These are phyloP conservation scores for Rhinogobio ventralis DNA, from an alignment of 2,797 vertebrate genomes.

Conservation along the genomic window DNA sequence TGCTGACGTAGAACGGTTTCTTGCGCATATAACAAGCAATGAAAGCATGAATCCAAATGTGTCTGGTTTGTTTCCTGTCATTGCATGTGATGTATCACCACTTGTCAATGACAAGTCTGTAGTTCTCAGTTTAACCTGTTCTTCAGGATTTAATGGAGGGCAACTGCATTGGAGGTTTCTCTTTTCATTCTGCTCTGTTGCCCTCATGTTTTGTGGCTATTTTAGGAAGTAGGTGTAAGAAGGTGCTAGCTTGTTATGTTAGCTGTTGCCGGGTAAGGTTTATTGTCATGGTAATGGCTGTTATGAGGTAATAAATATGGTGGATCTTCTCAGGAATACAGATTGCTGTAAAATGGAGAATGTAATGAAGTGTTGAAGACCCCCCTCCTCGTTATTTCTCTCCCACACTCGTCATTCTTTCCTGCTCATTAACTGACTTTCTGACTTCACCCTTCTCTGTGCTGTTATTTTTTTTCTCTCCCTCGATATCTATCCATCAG, in stretches of 20 bases:
- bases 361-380: slow-evolving; percentile 40
- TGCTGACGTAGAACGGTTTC: not conserved
- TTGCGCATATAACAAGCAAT: slow-evolving; percentile 8
- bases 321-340: slow-evolving; percentile 16
- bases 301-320: slow-evolving; percentile 36
- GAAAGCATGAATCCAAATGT: not conserved
- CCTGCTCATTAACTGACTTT: slow-evolving; percentile 40
- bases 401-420: slow-evolving; percentile 16
- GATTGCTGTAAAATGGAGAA: slow-evolving; percentile 24
- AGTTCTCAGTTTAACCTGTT: slow-evolving; percentile 16
- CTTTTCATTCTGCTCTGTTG: slow-evolving; percentile 9
- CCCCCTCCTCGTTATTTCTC: slow-evolving; percentile 1
- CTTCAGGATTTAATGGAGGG: slow-evolving; percentile 3
- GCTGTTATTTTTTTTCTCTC: slow-evolving; percentile 12
- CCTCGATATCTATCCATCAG: slow-evolving; percentile 23
- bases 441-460: slow-evolving; percentile 23
- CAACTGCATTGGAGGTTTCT: not conserved
- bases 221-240: slow-evolving; percentile 36
- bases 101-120: not conserved
- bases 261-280: slow-evolving; percentile 39
- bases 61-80: slow-evolving; percentile 12
- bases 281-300: slow-evolving; percentile 35
- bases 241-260: slow-evolving; percentile 22
- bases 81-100: not conserved
- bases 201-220: slow-evolving; percentile 31